Conservation (phyloP, 2,113 vertebrate species). For the Solea solea region DNA sequence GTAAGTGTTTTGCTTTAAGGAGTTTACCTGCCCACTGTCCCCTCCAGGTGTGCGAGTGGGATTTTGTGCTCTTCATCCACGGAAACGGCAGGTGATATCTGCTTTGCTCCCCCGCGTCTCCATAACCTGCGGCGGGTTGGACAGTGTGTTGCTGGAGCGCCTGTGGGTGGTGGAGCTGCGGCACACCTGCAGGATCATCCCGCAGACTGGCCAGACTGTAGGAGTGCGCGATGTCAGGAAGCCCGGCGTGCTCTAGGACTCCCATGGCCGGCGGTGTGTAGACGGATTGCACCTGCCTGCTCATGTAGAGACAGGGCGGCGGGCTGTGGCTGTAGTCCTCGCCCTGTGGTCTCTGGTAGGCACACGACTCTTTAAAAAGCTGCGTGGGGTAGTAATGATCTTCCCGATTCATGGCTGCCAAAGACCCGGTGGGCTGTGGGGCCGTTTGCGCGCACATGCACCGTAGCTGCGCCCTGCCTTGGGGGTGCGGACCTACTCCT, state of each 20-base stretch:
- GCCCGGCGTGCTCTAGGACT: slow-evolving; percentile 84
- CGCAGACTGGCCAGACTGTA: slow-evolving; percentile 86
- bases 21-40: slow-evolving; percentile 93
- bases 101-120: slow-evolving; percentile 82
- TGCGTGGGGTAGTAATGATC: slow-evolving; percentile 90
- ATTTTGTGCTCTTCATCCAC: slow-evolving; percentile 99
- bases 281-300: slow-evolving; percentile 84
- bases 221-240: slow-evolving; percentile 85
- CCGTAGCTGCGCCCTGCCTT: slow-evolving; percentile 54
- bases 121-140: slow-evolving; percentile 81
- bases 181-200: slow-evolving; percentile 84
- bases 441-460: slow-evolving; percentile 51
- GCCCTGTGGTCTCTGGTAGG: slow-evolving; percentile 87
- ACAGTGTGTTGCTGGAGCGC: slow-evolving; percentile 80
- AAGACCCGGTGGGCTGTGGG: slow-evolving; percentile 52
- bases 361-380: slow-evolving; percentile 93
- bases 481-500: slow-evolving; percentile 58
- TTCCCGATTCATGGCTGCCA: slow-evolving; percentile 91
- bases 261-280: slow-evolving; percentile 82
- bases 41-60: slow-evolving; percentile 92
- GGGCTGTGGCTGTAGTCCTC: slow-evolving; percentile 91
- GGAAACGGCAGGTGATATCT: slow-evolving; percentile 91
- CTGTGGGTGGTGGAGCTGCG: slow-evolving; percentile 84
- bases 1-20: no score
- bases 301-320: slow-evolving; percentile 94